These are phyloP conservation scores for Osmerus eperlanus DNA, from an alignment of 2,113 vertebrate genomes.

Conservation along the genomic window DNA sequence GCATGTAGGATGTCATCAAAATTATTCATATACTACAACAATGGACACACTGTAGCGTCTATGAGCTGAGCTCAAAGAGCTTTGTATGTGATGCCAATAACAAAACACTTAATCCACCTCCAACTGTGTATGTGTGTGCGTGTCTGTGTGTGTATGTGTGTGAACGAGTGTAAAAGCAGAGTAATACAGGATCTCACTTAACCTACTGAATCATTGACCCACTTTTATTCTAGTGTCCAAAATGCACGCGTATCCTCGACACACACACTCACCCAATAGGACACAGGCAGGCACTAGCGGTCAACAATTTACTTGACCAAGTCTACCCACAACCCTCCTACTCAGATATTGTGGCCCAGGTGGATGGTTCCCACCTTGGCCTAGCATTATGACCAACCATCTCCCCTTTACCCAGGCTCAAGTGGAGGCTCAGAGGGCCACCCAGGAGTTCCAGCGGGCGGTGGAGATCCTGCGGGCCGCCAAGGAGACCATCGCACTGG, in stretches of 20 bases:
- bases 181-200: neutral
- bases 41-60: too few relatives aligned
- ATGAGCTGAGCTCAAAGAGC: neutral
- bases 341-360: neutral
- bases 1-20: neutral
- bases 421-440: slow-evolving; percentile 89
- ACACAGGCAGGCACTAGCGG: neutral
- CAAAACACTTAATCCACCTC: too few relatives aligned
- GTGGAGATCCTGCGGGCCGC: slow-evolving; percentile 91
- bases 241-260: neutral
- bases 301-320: too few relatives aligned
- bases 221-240: neutral
- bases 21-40: too few relatives aligned
- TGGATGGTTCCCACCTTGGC: neutral
- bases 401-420: slow-evolving; percentile 75
- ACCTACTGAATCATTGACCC: neutral
- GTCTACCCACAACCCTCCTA: too few relatives aligned
- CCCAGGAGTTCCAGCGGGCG: slow-evolving; percentile 95
- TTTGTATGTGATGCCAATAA: too few relatives aligned
- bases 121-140: neutral
- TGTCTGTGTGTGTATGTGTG: neutral
- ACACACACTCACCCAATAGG: neutral
- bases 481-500: slow-evolving; percentile 92
- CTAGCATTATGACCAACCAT: neutral
- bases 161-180: neutral